Base-by-base conservation (phyloP, 2,113 vertebrate genomes). In the Gymnogyps californianus region DNA sequence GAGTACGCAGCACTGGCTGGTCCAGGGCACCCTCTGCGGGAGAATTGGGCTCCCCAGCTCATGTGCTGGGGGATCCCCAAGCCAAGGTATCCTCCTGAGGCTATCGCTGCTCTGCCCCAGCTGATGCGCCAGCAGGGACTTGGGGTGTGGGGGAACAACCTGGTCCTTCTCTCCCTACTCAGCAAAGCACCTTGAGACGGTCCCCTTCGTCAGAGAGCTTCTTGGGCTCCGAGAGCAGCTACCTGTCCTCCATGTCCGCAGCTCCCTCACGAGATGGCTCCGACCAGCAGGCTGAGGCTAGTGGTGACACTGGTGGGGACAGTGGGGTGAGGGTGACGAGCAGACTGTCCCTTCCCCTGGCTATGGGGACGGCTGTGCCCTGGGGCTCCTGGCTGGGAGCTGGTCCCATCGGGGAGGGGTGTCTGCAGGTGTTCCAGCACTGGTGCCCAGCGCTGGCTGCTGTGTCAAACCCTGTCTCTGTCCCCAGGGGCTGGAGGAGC, bases 191-290 rank as follows among this genome's bases (percentile, higher is more conserved):
- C 83, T 96, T 98, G 97, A 96, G 91, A 28, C 83, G 97, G 52
- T 98, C 87, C 2, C 97, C 98, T 66, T 98, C 98, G 0, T 76
- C 82, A 2, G 97, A 98, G 83, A 98, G 98, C 90, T 98, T 97
- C 91, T 40, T 97, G 78, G 83, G 67, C 61, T 96, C 95, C 0
- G 81, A 94, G 77, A 85, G 84, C 86, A 86, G 94, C 85, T 88
- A 11, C 40, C 16, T 62, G n/a, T 96, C 93, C 22, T 95, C 87
- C 18, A 2, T 84, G 79, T 88, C 93, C 28, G 54, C 49, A 0
- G 95, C 42, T 40, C 83, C 90, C 3, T 94, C 64, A 1, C 49
- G 20, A 66, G 87, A 93, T 1, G 7, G 46, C 44, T 77, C 90
- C 0, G 79, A 72, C 15, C 79, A 49, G n/a, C 83, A 90, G 34